phyloP scores from a whole-genome alignment of 2,888 invertebrate genomes.

The Anthoptus insignis region DNA sequence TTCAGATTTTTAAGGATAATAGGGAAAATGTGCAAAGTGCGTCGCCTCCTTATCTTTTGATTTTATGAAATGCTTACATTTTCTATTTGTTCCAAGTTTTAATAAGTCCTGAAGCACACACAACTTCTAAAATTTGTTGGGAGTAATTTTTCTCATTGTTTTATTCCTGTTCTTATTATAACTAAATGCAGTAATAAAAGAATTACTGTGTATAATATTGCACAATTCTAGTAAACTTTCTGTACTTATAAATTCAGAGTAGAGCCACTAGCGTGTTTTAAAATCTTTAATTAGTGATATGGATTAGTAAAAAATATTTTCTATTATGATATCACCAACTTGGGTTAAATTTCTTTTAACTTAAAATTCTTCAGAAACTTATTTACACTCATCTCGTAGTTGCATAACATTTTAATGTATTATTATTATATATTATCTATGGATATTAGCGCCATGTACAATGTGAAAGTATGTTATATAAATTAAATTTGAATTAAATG shows the following conservation, averaged over 20 bases:
- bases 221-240: conserved; percentile 22
- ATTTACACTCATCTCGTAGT: conserved; percentile 28
- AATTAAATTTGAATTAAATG: conserved; percentile 25
- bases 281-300: conserved; percentile 4
- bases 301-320: conserved; percentile 14
- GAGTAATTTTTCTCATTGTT: background rate
- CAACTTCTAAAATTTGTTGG: background rate
- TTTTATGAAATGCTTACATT: background rate
- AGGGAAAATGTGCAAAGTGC: background rate
- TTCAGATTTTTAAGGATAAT: background rate
- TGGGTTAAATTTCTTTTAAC: conserved; percentile 17
- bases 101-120: background rate
- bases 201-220: conserved; percentile 7
- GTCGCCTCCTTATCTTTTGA: background rate
- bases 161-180: conserved; percentile 4
- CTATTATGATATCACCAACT: conserved; percentile 1
- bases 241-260: conserved; percentile 21
- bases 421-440: conserved; percentile 27
- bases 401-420: conserved; percentile 22
- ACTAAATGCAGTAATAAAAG: background rate
- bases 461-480: conserved; percentile 27
- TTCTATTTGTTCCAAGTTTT: background rate
- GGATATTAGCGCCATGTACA: conserved; percentile 30
- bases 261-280: conserved; percentile 8
- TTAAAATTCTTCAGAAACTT: conserved; percentile 12